A percentile compares a stretch with the other conserved stretches of the same genome.
Conservation (phyloP, 2,113 vertebrate species). For the Gasterosteus aculeatus region DNA sequence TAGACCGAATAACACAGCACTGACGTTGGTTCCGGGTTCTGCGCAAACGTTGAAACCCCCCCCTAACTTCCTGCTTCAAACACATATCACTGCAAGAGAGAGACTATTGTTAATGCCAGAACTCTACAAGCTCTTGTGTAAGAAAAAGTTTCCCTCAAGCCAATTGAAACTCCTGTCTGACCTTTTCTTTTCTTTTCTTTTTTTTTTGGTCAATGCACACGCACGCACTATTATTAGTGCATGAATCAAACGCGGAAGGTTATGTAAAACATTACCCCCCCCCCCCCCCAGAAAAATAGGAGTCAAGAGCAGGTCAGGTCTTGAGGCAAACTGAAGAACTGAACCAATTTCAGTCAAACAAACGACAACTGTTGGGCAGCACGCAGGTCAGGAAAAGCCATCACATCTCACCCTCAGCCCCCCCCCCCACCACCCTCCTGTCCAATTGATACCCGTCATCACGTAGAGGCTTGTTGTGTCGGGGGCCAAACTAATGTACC, state of each 20-base stretch:
- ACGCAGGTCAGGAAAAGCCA: slow-evolving; percentile 3
- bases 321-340: not conserved
- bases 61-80: slow-evolving; percentile 7
- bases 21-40: slow-evolving; percentile 35
- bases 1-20: slow-evolving; percentile 35
- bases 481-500: slow-evolving; percentile 6
- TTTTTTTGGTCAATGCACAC: not conserved
- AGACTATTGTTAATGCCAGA: slow-evolving; percentile 13
- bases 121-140: not conserved
- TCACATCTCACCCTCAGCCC: not conserved
- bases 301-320: slow-evolving; percentile 25
- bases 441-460: slow-evolving; percentile 4
- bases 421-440: not conserved
- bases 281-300: not conserved
- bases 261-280: slow-evolving; percentile 7
- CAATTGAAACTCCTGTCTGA: slow-evolving; percentile 22
- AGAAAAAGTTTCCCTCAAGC: slow-evolving; percentile 19
- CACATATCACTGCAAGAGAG: not conserved
- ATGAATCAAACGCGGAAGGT: not conserved
- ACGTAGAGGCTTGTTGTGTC: not conserved
- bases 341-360: slow-evolving; percentile 14
- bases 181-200: not conserved
- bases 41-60: slow-evolving; percentile 31
- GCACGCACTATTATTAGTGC: not conserved
- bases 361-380: not conserved